A percentile compares a stretch with the other conserved stretches of the same genome.
Evolutionary conservation across 2,888 invertebrate genomes (phyloP).

Genomic region (Schizotus pectinicornis): DNA sequence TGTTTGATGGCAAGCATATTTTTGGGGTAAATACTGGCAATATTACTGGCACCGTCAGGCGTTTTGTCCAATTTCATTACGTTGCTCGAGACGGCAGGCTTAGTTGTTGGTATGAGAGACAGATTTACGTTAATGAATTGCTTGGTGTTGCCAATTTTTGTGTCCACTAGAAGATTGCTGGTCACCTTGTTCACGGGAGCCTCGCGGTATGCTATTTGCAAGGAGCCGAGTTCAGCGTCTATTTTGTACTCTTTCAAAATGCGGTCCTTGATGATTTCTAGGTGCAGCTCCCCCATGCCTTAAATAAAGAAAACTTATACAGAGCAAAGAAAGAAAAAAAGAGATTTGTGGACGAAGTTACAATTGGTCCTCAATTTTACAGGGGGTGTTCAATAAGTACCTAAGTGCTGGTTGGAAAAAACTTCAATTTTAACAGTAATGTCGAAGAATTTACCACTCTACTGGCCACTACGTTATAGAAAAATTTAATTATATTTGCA

Average conservation of each 20-base stretch:
- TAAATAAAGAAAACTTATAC: constrained; percentile 32
- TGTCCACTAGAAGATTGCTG: constrained; percentile 64
- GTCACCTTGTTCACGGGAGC: constrained; percentile 61
- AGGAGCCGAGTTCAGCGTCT: constrained; percentile 81
- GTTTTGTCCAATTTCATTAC: constrained; percentile 67
- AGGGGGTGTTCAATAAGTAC: no score
- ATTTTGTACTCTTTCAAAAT: constrained; percentile 88
- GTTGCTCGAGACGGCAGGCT: constrained; percentile 47
- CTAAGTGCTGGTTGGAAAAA: no score
- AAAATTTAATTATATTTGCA: no score
- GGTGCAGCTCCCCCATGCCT: constrained; percentile 98
- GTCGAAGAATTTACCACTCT: no score
- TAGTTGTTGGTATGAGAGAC: constrained; percentile 63
- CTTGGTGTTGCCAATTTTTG: constrained; percentile 67
- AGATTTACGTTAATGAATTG: constrained; percentile 69
- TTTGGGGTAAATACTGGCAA: constrained; percentile 70
- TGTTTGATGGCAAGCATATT: constrained; percentile 73
- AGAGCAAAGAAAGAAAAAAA: not conserved
- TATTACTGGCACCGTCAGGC: constrained; percentile 71
- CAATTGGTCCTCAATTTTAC: not conserved
- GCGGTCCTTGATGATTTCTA: constrained; percentile 91
- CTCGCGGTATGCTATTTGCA: constrained; percentile 93
- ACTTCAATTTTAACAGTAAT: no score
- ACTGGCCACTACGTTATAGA: no score
- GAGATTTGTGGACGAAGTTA: no score